Evolutionary conservation across 2,113 vertebrate species (phyloP).

Genomic region (western clawed frog (Xenopus tropicalis)): UCB_Xtro_10.0 CM004445.2:123380501-123381000

Average conservation of each 20-base stretch:
- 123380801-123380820: neutral
- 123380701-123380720: conserved; percentile 8
- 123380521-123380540: conserved; percentile 37
- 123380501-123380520: conserved; percentile 33
- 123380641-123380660: conserved; percentile 24
- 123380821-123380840: neutral
- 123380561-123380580: conserved; percentile 21
- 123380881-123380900: too few species aligned
- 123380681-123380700: conserved; percentile 33
- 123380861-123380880: too few species aligned
- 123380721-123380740: neutral
- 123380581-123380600: conserved; percentile 13
- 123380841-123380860: neutral
- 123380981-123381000: too few species aligned
- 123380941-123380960: too few species aligned
- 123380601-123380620: conserved; percentile 15
- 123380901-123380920: too few species aligned
- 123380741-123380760: neutral
- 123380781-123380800: neutral
- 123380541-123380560: conserved; percentile 45
- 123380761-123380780: neutral
- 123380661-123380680: conserved; percentile 16
- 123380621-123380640: neutral
- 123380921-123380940: too few species aligned
- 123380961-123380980: too few species aligned